Percentiles rank a stretch among this genome's conserved stretches.
Evolutionary conservation across 2,113 vertebrate species (phyloP).

Genomic region (Phaethornis superciliosus): DNA sequence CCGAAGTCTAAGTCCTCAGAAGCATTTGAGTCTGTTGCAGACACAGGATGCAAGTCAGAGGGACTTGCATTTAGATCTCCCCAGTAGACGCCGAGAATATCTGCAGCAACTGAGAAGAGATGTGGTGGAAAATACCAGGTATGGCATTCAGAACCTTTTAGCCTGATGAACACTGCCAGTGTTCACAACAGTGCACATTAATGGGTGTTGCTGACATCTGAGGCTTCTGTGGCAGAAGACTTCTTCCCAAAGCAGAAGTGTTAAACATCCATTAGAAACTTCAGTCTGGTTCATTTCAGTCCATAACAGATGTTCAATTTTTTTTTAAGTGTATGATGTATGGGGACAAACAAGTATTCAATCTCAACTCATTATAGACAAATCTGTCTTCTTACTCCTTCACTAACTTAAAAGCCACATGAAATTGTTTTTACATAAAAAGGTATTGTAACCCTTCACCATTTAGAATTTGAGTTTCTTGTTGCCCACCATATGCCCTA

Average conservation of each 20-base stretch:
- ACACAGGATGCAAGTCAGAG: slow-evolving; percentile 40
- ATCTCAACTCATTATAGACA: background rate
- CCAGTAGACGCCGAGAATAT: slow-evolving; percentile 80
- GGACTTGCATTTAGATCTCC: slow-evolving; percentile 70
- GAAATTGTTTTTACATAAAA: background rate
- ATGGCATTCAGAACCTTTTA: background rate
- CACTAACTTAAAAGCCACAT: background rate
- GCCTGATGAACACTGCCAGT: too few relatives aligned
- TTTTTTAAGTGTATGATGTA: background rate
- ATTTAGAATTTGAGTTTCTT: background rate
- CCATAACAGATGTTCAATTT: background rate
- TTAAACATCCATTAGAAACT: background rate
- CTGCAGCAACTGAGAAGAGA: slow-evolving; percentile 85
- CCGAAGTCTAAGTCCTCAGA: slow-evolving; percentile 87
- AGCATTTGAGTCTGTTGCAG: slow-evolving; percentile 68
- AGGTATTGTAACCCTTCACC: background rate
- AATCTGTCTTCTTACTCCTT: background rate
- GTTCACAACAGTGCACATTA: rapidly evolving
- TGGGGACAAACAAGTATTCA: background rate
- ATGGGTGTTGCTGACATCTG: background rate
- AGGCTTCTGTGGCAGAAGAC: background rate
- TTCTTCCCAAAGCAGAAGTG: background rate
- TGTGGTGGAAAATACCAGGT: slow-evolving; percentile 86
- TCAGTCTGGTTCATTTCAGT: background rate
- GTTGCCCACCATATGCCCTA: background rate